phyloP scores from a whole-genome alignment of 2,797 vertebrate species.

The Enteromius treurensis region DNA sequence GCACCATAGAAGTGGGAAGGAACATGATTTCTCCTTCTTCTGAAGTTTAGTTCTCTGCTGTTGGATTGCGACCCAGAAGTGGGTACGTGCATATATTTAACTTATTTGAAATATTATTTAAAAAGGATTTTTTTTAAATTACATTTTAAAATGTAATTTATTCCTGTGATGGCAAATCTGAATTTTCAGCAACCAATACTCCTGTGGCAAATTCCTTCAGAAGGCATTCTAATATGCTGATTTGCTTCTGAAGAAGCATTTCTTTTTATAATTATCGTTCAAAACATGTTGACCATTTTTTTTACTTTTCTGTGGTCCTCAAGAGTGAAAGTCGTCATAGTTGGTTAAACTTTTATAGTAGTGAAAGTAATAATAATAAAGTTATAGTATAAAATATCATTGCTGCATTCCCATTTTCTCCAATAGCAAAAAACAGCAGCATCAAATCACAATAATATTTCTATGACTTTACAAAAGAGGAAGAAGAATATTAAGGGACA shows the following conservation, averaged over 20 bases:
- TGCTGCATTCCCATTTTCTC: background rate
- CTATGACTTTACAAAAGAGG: background rate
- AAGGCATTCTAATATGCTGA: background rate
- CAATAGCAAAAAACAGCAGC: background rate
- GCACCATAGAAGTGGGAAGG: conserved; percentile 11
- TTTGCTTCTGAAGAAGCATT: background rate
- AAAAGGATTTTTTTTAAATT: background rate
- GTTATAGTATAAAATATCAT: background rate
- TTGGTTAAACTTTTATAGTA: background rate
- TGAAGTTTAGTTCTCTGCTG: background rate
- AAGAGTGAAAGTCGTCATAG: background rate
- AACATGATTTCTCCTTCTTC: background rate
- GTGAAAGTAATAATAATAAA: background rate
- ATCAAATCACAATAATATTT: background rate
- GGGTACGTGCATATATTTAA: background rate
- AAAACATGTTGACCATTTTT: background rate
- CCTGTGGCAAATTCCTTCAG: background rate
- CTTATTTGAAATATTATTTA: background rate
- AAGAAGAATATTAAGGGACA: background rate
- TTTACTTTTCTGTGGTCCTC: background rate
- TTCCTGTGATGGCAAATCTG: background rate
- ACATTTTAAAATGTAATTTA: background rate
- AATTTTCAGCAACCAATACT: background rate
- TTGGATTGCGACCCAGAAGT: background rate
- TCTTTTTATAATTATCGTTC: background rate